A percentile compares a stretch with the other conserved stretches of the same genome.
Evolutionary conservation across 2,797 vertebrate genomes (phyloP).

Genomic region (Okamejei kenojei): DNA sequence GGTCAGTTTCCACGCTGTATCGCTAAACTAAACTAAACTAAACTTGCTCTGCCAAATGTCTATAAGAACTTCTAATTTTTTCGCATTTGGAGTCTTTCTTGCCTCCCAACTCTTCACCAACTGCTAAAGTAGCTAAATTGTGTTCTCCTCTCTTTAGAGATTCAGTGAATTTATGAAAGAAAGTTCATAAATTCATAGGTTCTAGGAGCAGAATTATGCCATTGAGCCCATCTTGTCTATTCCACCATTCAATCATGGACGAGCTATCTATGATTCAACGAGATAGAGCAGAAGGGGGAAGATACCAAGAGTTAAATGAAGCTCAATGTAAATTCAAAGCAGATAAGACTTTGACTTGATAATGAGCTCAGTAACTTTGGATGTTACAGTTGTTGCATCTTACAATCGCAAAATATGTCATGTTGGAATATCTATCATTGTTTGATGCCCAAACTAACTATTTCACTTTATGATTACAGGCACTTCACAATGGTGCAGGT

Average conservation of each 20-base stretch:
- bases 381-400: background rate
- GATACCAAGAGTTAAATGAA: background rate
- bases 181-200: too few relatives aligned
- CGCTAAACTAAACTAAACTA: too few relatives aligned
- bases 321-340: background rate
- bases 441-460: background rate
- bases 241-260: background rate
- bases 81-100: background rate
- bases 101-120: background rate
- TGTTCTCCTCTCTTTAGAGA: background rate
- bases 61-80: background rate
- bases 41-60: background rate
- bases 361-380: background rate
- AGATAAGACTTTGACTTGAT: background rate
- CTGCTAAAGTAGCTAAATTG: background rate
- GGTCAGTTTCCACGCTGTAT: too few relatives aligned
- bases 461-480: background rate
- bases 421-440: background rate
- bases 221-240: background rate
- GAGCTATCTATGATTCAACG: too few relatives aligned
- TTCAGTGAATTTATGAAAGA: background rate
- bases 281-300: too few relatives aligned
- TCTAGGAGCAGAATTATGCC: too few relatives aligned
- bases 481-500: background rate
- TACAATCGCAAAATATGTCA: background rate